Base-by-base conservation (phyloP, 1,140 invertebrate genomes). In the Chlorops oryzae region DNA sequence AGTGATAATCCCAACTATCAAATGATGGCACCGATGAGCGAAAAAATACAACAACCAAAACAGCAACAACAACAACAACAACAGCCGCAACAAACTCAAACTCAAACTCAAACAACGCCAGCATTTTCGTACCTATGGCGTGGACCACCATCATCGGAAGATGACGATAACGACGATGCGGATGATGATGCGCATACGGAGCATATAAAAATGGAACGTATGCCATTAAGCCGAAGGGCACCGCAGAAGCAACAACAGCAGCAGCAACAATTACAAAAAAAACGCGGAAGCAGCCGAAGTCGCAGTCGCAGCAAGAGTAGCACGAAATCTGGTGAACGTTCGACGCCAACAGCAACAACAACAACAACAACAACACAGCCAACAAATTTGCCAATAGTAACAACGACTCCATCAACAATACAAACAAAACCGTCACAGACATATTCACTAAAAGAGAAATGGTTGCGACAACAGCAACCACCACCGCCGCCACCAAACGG, bases 171-270 rank as follows among this genome's bases (percentile, higher is more conserved):
- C 37, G 38, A 42, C 9, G 62, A 61, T 1, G 49, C 53, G 4
- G 52, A 52, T 17, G 62, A 53, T 23, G 61, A 64, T 25, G 52
- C 49, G 38, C 56, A 58, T 18, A 59, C 57, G 22, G 65, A 62
- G 34, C 52, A 63, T 46, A 68, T 68, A 4, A 68, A 68, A 50
- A 68, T 65, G 59, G 65, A 68, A 52, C 59, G 59, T 2, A 64
- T 69, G 52, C 59, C 59, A 15, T 43, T 64, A 17, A 64, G 60
- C 27, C 59, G 59, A n/a, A 52, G 45, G 17, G 10, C 56, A 43
- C 23, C 49, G 45, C 24, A 46, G 40, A 54, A 47, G 24, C 43
- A 37, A 46, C 37, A 42, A 54, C 21, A 53, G 53, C 27, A 65
- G 61, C 47, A 58, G 61, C 10, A 62, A 55, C 46, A n/a, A n/a